These are phyloP conservation scores for Nyleta sp. DNA, from an alignment of 2,888 invertebrate genomes.

Conservation along the genomic window DNA sequence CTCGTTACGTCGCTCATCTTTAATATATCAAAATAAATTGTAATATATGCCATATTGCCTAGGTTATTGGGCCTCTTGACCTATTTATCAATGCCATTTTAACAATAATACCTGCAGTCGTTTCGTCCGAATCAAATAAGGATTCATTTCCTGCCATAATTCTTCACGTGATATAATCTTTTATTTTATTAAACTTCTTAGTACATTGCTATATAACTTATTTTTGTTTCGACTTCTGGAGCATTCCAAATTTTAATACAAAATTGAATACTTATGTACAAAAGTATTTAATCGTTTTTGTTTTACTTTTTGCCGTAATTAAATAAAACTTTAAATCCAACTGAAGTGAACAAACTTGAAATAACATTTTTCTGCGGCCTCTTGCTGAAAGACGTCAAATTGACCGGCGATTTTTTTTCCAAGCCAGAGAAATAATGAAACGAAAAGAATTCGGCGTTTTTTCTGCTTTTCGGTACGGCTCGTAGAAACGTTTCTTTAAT, in stretches of 20 bases:
- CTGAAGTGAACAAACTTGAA: too few relatives aligned
- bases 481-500: constrained; percentile 36
- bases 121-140: constrained; percentile 47
- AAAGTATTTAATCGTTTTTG: too few relatives aligned
- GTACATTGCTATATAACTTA: not conserved
- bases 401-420: constrained; percentile 4
- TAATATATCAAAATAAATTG: constrained; percentile 59
- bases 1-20: constrained; percentile 55
- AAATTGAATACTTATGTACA: too few relatives aligned
- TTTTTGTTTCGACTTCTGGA: too few relatives aligned
- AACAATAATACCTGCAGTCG: constrained; percentile 26
- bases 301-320: too few relatives aligned
- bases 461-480: constrained; percentile 7
- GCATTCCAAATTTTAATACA: too few relatives aligned
- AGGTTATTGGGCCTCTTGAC: constrained; percentile 37
- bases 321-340: too few relatives aligned
- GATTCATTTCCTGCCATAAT: constrained; percentile 16
- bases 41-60: constrained; percentile 44
- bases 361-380: too few relatives aligned
- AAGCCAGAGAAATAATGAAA: constrained; percentile 23
- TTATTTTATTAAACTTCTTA: constrained; percentile 13
- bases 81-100: constrained; percentile 43
- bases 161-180: constrained; percentile 10
- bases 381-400: constrained; percentile 9
- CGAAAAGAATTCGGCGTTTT: constrained; percentile 26